A percentile compares a stretch with the other conserved stretches of the same genome.
These are phyloP conservation scores for Sabatieria punctata DNA, from an alignment of 2,888 invertebrate species.

Conservation along the genomic window DNA sequence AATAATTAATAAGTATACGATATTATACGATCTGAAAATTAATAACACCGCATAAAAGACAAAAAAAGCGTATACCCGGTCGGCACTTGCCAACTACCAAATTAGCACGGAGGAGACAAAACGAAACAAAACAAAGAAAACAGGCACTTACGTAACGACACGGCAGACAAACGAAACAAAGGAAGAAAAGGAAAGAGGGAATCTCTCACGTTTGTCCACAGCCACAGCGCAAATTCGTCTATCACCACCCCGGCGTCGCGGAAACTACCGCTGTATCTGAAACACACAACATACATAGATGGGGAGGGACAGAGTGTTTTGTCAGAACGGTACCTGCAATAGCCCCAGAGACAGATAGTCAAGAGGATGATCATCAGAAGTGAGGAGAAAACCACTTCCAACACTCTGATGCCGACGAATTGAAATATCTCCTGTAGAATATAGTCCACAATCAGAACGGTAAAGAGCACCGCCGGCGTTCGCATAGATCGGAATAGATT, in stretches of 20 bases:
- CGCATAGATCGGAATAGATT: slow-evolving; percentile 91
- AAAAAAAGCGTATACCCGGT: too few species aligned
- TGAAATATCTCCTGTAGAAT: slow-evolving; percentile 49
- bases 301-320: too few species aligned
- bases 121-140: too few species aligned
- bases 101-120: too few species aligned
- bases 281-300: too few species aligned
- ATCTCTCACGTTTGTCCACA: slow-evolving; percentile 72
- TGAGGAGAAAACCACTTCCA: slow-evolving; percentile 50
- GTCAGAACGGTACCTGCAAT: slow-evolving; percentile 62
- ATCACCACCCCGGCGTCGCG: slow-evolving; percentile 67
- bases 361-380: slow-evolving; percentile 57
- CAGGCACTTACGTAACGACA: too few species aligned
- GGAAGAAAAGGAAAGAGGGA: too few species aligned
- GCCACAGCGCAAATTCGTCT: slow-evolving; percentile 63
- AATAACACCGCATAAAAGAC: too few species aligned
- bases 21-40: too few species aligned
- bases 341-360: slow-evolving; percentile 70
- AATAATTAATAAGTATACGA: too few species aligned
- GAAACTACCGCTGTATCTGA: slow-evolving; percentile 79
- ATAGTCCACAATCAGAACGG: slow-evolving; percentile 68
- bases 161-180: too few species aligned
- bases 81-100: too few species aligned
- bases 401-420: slow-evolving; percentile 20
- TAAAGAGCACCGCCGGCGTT: slow-evolving; percentile 70